A percentile compares a stretch with the other conserved stretches of the same genome.
phyloP scores from a whole-genome alignment of 2,797 vertebrate genomes.

The Paramormyrops hopkinsi region DNA sequence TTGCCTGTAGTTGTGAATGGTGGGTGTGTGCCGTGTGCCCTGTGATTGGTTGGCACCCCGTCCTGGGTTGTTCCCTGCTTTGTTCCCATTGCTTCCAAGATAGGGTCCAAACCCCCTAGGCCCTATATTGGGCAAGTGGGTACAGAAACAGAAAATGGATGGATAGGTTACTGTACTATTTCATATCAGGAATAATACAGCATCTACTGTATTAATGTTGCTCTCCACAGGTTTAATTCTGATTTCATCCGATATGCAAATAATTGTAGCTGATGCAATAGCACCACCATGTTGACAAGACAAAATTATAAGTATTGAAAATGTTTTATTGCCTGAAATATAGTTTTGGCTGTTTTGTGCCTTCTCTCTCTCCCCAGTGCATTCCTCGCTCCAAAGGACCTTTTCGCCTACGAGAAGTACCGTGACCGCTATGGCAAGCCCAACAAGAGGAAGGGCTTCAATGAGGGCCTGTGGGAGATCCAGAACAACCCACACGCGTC shows the following conservation, averaged over 20 bases:
- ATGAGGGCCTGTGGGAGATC: slow-evolving; percentile 98
- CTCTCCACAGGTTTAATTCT: neutral
- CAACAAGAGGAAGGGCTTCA: slow-evolving; percentile 99
- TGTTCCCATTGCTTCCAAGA: neutral
- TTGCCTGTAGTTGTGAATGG: neutral
- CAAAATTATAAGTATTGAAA: neutral
- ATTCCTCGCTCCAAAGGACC: slow-evolving; percentile 91
- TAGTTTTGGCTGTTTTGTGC: neutral
- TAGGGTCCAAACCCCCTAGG: neutral
- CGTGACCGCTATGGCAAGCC: slow-evolving; percentile 92
- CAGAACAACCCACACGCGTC: slow-evolving; percentile 96
- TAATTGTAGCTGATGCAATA: neutral
- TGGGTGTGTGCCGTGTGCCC: neutral
- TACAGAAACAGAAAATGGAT: neutral
- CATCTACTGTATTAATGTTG: neutral
- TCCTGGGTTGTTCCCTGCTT: neutral
- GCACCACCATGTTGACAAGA: neutral
- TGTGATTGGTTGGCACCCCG: neutral
- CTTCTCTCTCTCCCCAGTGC: slow-evolving; percentile 59
- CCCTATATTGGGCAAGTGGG: neutral
- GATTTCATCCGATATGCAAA: neutral
- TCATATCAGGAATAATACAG: neutral
- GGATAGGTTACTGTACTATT: neutral
- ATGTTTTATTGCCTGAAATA: neutral
- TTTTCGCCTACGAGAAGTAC: slow-evolving; percentile 90